Conservation (phyloP, 2,113 vertebrate genomes). For the Menidia beryllina region DNA sequence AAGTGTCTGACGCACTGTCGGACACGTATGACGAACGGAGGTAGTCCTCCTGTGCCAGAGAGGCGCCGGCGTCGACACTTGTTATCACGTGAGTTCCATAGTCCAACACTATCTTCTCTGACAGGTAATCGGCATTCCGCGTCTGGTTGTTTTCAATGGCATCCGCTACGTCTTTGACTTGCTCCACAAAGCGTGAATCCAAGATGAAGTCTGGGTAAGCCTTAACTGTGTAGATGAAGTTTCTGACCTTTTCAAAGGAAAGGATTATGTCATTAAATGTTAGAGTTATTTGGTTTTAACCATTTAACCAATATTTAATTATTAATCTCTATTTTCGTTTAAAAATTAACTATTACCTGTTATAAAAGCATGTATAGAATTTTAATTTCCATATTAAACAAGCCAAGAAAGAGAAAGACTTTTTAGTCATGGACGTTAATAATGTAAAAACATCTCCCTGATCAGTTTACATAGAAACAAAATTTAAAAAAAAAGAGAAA, state of each 20-base stretch:
- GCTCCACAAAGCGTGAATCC: conserved; percentile 82
- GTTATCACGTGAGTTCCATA: conserved; percentile 90
- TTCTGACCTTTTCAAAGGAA: conserved; percentile 83
- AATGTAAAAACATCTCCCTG: background rate
- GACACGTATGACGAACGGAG: conserved; percentile 82
- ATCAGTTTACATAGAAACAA: background rate
- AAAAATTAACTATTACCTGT: too few relatives aligned
- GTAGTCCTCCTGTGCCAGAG: conserved; percentile 89
- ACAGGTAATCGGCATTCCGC: conserved; percentile 82
- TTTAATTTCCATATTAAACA: background rate
- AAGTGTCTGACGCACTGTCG: conserved; percentile 62
- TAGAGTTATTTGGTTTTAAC: background rate
- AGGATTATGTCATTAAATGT: background rate
- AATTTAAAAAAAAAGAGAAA: background rate
- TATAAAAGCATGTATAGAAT: too few relatives aligned
- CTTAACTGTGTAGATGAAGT: conserved; percentile 88
- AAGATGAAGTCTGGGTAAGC: conserved; percentile 81
- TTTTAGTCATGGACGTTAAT: background rate
- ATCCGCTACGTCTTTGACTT: conserved; percentile 83
- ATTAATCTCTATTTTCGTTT: background rate
- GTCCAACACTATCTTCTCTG: conserved; percentile 88
- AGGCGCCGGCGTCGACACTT: conserved; percentile 82
- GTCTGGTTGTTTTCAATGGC: conserved; percentile 93
- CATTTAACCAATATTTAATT: too few relatives aligned
- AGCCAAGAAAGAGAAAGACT: background rate